Evolutionary conservation across 2,888 invertebrate species (phyloP), one percentile per base, ranked within the genome.

Genomic region (Stramonita haemastoma): DNA sequence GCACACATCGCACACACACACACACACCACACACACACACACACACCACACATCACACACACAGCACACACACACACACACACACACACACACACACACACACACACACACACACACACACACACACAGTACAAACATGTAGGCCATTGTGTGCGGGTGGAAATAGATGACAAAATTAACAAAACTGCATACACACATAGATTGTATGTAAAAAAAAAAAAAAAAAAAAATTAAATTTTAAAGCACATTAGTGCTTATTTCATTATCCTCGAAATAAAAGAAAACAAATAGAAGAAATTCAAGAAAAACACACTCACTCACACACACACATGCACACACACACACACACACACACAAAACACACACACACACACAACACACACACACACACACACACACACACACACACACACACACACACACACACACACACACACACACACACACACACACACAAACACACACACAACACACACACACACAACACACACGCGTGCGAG

Each of bases 341-440:
- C 26, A n/a, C 70, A 22, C 26, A 5, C 70, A 19, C 15, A 26
- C 70, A 19, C 70, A 19, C 26, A 8, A n/a, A 8, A 4, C 70
- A n/a, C n/a, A 0, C n/a, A 4, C 26, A 4, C 70, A 4, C 70
- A 70, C n/a, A 4, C 79, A 8, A 79, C 26, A 29, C 79, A 79
- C 79, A 32, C 32, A 79, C 79, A 79, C 26, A 8, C 32, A 29
- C 32, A 13, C 77, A 77, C 79, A 79, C 79, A 79, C 79, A 79
- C 79, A 79, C 32, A 79, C 32, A 32, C 79, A 79, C 8, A 32
- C 79, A 77, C 79, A 79, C 79, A 79, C 79, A 79, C 81, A 81
- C 81, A 81, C 46, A 46, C 36, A 81, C 36, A 26, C 81, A 81
- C 36, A 36, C 81, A 81, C 79, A 81, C 79, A 81, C 36, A 81